Evolutionary conservation across 2,797 vertebrate genomes (phyloP).

Genomic region (Tiaroga cobitis): DNA sequence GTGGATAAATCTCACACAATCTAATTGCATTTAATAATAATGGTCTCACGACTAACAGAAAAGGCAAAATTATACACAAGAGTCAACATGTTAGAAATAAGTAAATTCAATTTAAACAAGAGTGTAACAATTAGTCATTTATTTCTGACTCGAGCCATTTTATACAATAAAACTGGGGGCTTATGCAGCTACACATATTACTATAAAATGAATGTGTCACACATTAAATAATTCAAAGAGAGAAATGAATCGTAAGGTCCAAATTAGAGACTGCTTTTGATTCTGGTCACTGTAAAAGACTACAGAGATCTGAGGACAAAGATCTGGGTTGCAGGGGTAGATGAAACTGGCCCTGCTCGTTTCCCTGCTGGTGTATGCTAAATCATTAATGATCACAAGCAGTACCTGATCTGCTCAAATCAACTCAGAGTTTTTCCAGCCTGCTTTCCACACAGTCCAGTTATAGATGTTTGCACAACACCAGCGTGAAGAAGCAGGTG

Average conservation of each 20-base stretch:
- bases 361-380: constrained; percentile 75
- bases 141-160: background rate
- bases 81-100: background rate
- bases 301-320: constrained; percentile 60
- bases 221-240: constrained; percentile 8
- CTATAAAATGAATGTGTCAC: background rate
- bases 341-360: constrained; percentile 68
- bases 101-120: background rate
- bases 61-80: background rate
- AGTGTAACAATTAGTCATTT: background rate
- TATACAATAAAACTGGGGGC: background rate
- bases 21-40: background rate
- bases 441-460: constrained; percentile 44
- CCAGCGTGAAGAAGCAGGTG: constrained; percentile 3
- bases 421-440: constrained; percentile 61
- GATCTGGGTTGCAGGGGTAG: constrained; percentile 65
- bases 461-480: constrained; percentile 32
- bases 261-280: background rate
- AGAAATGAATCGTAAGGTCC: background rate
- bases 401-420: constrained; percentile 78
- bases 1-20: background rate
- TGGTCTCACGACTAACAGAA: background rate
- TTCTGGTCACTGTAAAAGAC: background rate
- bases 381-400: constrained; percentile 81
- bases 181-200: background rate